Base-by-base conservation (phyloP, 2,888 invertebrate genomes). In the Lepidonotus clava region DNA sequence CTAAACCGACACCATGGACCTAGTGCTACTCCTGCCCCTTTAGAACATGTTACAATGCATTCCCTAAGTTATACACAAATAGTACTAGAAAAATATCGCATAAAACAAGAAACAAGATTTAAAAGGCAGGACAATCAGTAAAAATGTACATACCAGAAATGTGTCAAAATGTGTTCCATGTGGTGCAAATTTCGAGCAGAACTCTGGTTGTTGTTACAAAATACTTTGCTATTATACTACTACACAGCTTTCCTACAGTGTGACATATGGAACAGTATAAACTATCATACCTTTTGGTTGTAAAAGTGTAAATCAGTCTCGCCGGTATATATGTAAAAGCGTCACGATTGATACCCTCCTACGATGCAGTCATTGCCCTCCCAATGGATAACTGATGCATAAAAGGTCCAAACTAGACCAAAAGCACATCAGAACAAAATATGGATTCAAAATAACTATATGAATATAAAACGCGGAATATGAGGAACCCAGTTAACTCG, bases 241-340 rank as follows among this genome's bases (percentile, higher is more conserved):
- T 18, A 71, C 38, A 71, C 38, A 71, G 71, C 71, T 34, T 46
- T 71, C 71, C 71, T 71, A 71, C 34, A 34, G 21, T 11, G 56
- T 71, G 71, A 71, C 34, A 71, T 71, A 71, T 71, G 71, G 34
- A 71, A 71, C 71, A 71, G 71, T 36, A 71, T 71, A 71, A 71
- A 71, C 71, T 61, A 61, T 71, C 71, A 71, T 71, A 36, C 38
- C 14, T 71, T 34, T n/a, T 71, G 21, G 38, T 34, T 6, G 28
- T 36, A 71, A 71, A 71, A 38, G n/a, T 2, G 38, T 6, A 21
- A 71, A 71, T 38, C 71, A 71, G 34, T 71, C 71, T 71, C 71
- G 71, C 71, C 21, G n/a, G 71, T 21, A 71, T 71, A 71, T 14
- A 36, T 36, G 36, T 71, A 71, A 71, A 71, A 71, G 71, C 71